phyloP scores from a whole-genome alignment of 2,888 invertebrate genomes.

The Lamproptera curius region DNA sequence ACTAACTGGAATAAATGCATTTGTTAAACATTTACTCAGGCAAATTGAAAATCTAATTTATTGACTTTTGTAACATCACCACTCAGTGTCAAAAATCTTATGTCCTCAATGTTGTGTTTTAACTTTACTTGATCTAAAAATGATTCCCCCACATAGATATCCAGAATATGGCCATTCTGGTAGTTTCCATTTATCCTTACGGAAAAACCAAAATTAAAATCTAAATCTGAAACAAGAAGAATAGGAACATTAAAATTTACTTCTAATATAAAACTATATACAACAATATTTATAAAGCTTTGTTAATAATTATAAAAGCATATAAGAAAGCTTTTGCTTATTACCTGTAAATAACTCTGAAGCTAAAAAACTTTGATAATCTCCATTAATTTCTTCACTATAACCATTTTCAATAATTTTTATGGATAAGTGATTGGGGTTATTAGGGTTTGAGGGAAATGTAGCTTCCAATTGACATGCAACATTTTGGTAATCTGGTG shows the following conservation, averaged over 20 bases:
- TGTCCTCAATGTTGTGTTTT: constrained; percentile 39
- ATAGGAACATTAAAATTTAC: too few relatives aligned
- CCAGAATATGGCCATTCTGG: constrained; percentile 22
- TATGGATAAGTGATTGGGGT: constrained; percentile 12
- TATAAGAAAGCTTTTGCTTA: too few relatives aligned
- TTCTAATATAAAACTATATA: too few relatives aligned
- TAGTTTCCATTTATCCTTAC: constrained; percentile 11
- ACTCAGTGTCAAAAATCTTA: constrained; percentile 43
- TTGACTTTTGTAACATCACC: constrained; percentile 46
- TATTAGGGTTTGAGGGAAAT: constrained; percentile 29
- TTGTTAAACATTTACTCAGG: constrained; percentile 27
- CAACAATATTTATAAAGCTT: too few relatives aligned
- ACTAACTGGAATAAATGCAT: too few relatives aligned
- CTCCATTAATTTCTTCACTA: constrained; percentile 20
- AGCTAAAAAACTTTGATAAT: constrained; percentile 28
- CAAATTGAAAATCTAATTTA: constrained; percentile 42
- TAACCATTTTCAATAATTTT: constrained; percentile 32
- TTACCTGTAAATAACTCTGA: constrained; percentile 37
- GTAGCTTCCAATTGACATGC: constrained; percentile 43
- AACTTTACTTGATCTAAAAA: constrained; percentile 34
- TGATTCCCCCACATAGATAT: constrained; percentile 33
- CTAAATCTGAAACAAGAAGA: constrained; percentile 35
- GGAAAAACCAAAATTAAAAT: constrained; percentile 27
- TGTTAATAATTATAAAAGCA: too few relatives aligned
- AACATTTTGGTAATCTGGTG: constrained; percentile 44